phyloP scores from a whole-genome alignment of 1,140 invertebrate species.

The Drosophila eugracilis region DNA sequence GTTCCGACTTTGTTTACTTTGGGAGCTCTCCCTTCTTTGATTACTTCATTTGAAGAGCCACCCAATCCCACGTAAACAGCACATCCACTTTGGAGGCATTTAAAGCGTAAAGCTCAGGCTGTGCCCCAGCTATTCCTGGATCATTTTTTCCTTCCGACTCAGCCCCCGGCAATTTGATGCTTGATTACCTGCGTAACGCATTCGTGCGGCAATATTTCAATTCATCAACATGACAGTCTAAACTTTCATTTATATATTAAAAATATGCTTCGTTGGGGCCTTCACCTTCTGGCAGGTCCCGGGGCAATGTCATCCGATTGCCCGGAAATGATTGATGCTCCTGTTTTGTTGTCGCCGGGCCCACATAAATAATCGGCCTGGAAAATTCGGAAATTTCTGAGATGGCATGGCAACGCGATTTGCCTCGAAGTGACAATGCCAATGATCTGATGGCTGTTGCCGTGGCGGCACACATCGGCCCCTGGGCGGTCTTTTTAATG shows the following conservation, averaged over 20 bases:
- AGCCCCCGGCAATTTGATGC: slow-evolving; percentile 38
- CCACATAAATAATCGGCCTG: slow-evolving; percentile 64
- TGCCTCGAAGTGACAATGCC: slow-evolving; percentile 54
- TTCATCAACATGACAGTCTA: slow-evolving; percentile 71
- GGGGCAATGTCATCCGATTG: slow-evolving; percentile 68
- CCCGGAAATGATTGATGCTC: slow-evolving; percentile 76
- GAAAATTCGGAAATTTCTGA: not conserved
- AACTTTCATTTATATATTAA: slow-evolving; percentile 77
- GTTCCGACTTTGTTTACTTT: slow-evolving; percentile 46
- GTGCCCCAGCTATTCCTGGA: slow-evolving; percentile 50
- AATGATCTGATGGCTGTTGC: slow-evolving; percentile 24
- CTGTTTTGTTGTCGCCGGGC: slow-evolving; percentile 44
- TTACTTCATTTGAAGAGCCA: slow-evolving; percentile 18
- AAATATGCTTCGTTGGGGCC: slow-evolving; percentile 29
- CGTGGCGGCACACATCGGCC: slow-evolving; percentile 6
- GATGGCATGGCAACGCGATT: slow-evolving; percentile 35
- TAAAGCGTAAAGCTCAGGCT: slow-evolving; percentile 58
- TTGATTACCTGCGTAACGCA: slow-evolving; percentile 74
- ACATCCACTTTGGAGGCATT: slow-evolving; percentile 7
- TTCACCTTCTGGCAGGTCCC: slow-evolving; percentile 17
- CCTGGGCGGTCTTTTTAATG: slow-evolving; percentile 13
- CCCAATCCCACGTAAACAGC: slow-evolving; percentile 1
- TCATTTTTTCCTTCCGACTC: slow-evolving; percentile 4
- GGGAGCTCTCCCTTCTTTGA: slow-evolving; percentile 23
- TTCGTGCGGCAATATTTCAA: slow-evolving; percentile 78